Evolutionary conservation across 2,888 invertebrate genomes (phyloP), one percentile per base, ranked within the genome.

Genomic region (Drosophila sordidula): DNA sequence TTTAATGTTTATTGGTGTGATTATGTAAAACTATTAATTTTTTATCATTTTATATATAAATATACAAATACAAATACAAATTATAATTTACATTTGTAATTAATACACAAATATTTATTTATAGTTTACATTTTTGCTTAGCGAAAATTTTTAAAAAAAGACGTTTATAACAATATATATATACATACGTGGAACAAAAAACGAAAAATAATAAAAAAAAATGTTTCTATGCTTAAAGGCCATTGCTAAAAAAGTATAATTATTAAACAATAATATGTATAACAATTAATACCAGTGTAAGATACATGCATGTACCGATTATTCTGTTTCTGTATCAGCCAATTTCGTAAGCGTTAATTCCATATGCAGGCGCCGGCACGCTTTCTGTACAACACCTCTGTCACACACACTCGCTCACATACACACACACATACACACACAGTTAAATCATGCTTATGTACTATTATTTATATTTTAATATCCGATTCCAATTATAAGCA

Each of bases 1-100:
- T 80, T 80, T 84, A 89, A 70, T 73, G 74, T 84, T 70, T 56
- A 76, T 79, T 87, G 88, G 84, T 90, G 89, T 89, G 89, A 90
- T 90, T 80, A 73, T 70, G 55, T 49, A 68, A 66, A 49, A 36
- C 34, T 75, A 70, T 70, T 68, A 55, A 65, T 75, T 78, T 76
- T 70, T 70, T 70, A 80, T 82, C 54, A 70, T 78, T 83, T 74
- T 80, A 71, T 72, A 82, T 83, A 82, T 41, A 64, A 64, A 74
- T 58, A 80, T 55, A 79, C 32, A 76, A 22, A 54, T 55, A 63
- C 52, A 50, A 34, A 67, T 59, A 68, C 52, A 69, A 49, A 34
- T 38, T 77, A 72, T 75, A 22, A 75, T 75, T 75, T 77, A 61
- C 32, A 51, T 70, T 70, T 58, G 50, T 74, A 77, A 65, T 57